Conservation (phyloP, 1,140 invertebrate genomes). For the Drosophila lacteicornis region DNA sequence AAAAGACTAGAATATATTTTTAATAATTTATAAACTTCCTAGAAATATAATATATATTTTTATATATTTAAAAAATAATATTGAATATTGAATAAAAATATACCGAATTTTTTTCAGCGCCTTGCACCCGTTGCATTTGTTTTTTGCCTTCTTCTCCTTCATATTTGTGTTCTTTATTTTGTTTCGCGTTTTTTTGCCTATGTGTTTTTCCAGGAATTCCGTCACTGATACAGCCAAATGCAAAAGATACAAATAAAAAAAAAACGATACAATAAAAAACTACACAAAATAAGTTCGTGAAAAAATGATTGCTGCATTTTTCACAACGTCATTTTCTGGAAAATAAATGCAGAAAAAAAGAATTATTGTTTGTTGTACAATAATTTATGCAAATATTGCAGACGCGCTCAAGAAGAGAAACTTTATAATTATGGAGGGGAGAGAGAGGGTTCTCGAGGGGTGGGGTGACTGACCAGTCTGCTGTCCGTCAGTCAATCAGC, state of each 20-base stretch:
- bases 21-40: no score
- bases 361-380: slow-evolving; percentile 75
- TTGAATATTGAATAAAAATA: no score
- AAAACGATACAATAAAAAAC: slow-evolving; percentile 18
- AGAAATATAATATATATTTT: background rate
- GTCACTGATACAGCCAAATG: slow-evolving; percentile 71
- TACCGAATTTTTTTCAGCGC: slow-evolving; percentile 11
- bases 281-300: slow-evolving; percentile 42
- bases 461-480: slow-evolving; percentile 36
- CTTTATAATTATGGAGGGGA: slow-evolving; percentile 31
- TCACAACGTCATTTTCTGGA: slow-evolving; percentile 79
- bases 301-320: slow-evolving; percentile 75
- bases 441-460: background rate
- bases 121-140: slow-evolving; percentile 43
- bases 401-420: slow-evolving; percentile 61
- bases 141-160: slow-evolving; percentile 28
- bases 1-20: no score
- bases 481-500: slow-evolving; percentile 37
- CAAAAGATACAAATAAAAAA: slow-evolving; percentile 26
- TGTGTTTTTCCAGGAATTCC: slow-evolving; percentile 80
- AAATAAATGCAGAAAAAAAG: slow-evolving; percentile 62
- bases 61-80: background rate
- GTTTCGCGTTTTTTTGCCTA: slow-evolving; percentile 56
- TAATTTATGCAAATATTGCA: slow-evolving; percentile 82
- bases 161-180: slow-evolving; percentile 22